Evolutionary conservation across 1,140 invertebrate genomes (phyloP).

Genomic region (Scaptodrosophila lebanonensis): DNA sequence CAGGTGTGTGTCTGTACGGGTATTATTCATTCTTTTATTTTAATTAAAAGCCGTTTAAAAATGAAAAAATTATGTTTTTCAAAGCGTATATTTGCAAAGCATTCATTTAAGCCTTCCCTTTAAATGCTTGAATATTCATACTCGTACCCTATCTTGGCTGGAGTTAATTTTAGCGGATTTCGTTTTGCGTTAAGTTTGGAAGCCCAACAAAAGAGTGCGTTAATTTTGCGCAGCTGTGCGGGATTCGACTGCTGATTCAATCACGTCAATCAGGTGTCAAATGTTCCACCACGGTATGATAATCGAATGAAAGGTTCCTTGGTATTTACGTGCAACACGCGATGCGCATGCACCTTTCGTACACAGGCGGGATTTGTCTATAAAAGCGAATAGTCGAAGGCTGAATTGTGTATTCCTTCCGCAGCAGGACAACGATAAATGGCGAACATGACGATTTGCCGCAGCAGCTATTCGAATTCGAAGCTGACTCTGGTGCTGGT

Average conservation of each 20-base stretch:
- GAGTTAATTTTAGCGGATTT: too few species aligned
- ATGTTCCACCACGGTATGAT: constrained; percentile 2
- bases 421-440: constrained; percentile 11
- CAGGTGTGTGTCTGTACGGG: too few species aligned
- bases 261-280: constrained; percentile 46
- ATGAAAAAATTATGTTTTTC: too few species aligned
- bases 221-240: not conserved
- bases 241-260: constrained; percentile 21
- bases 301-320: not conserved
- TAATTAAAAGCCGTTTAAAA: too few species aligned
- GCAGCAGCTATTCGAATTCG: not conserved
- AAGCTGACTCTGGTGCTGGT: constrained; percentile 16
- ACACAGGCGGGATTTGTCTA: too few species aligned
- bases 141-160: too few species aligned
- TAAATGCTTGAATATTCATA: too few species aligned
- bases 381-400: constrained; percentile 11
- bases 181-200: too few species aligned
- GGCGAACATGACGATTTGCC: constrained; percentile 7
- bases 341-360: not conserved
- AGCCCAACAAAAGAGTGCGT: too few species aligned
- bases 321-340: constrained; percentile 5
- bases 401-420: constrained; percentile 6
- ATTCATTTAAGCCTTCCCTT: too few species aligned
- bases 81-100: too few species aligned
- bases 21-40: too few species aligned